Base-by-base conservation (phyloP, 2,113 vertebrate species). In the Pseudolaguvia tuberculata region DNA sequence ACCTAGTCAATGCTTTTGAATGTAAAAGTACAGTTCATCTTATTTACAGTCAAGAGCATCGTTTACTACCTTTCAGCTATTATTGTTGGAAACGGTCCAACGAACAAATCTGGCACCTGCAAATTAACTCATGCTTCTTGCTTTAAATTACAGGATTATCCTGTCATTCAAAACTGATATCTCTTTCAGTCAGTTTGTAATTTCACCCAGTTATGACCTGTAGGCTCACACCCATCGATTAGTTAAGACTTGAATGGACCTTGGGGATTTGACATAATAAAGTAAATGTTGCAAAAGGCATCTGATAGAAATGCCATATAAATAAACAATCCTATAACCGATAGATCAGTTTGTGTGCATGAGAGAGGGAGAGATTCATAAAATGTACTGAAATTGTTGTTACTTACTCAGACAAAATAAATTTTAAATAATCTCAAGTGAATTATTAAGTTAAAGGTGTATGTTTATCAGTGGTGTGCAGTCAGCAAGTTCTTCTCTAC, bases 81-180 rank as follows among this genome's bases (percentile, higher is more conserved):
- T 27, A 17, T 48, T 27, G 45, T 27, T 67, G 63, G 63, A 67
- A 50, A 50, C 18, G 45, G 23, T 48, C 15, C 45, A 67, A 10
- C 20, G 17, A 67, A 50, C 63, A 67, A 67, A 67, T 27, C 21
- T 27, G 18, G 45, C 63, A 48, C 39, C 39, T 65, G 14, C 14
- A 25, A 25, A 65, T 25, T 4, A 63, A 39, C 21, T 66, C 62
- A 67, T 67, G 17, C 23, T 3, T 50, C 23, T 50, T 23, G 45
- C 23, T 50, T 67, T 50, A 23, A 50, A 67, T 50, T 18, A 10
- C 45, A 50, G 63, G 63, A 67, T 50, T 67, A 67, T 29, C 63
- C 15, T 50, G 63, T 29, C 8, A 50, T 67, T 67, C 45, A 50
- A 27, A 27, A 27, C 42, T 27, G 45, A 67, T 48, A 50, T 50